Percentiles rank a stretch among this genome's conserved stretches.
These are phyloP conservation scores for Megalopta genalis DNA, from an alignment of 1,140 invertebrate genomes.

Conservation along the genomic window DNA sequence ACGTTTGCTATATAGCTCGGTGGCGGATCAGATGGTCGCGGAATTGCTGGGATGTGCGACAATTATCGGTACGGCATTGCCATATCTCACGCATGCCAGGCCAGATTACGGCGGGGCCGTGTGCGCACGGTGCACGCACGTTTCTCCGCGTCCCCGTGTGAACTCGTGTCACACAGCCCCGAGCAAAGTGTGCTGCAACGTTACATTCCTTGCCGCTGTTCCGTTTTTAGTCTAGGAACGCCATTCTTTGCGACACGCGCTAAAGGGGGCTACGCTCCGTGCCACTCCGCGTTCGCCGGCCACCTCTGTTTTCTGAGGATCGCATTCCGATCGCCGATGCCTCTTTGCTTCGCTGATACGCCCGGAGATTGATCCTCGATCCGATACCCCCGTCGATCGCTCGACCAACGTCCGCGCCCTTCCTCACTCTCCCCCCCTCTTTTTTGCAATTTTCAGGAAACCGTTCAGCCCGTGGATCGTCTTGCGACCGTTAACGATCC, in stretches of 20 bases:
- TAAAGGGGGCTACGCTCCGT: conserved; percentile 66
- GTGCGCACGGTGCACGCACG: conserved; percentile 13
- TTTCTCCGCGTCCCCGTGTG: conserved; percentile 27
- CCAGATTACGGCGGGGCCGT: conserved; percentile 42
- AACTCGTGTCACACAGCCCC: conserved; percentile 50
- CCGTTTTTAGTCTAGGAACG: conserved; percentile 78
- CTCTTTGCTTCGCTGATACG: neutral
- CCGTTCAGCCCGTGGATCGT: neutral
- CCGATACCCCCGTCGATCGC: conserved; percentile 21
- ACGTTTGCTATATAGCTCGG: conserved; percentile 29
- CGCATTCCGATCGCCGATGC: conserved; percentile 57
- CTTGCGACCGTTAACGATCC: neutral
- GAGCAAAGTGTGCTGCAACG: conserved; percentile 74
- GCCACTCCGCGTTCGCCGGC: conserved; percentile 47
- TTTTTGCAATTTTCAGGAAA: conserved; percentile 1
- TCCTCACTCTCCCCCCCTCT: neutral
- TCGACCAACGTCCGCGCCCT: neutral
- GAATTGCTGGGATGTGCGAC: conserved; percentile 75
- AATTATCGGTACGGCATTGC: conserved; percentile 74
- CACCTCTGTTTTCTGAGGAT: conserved; percentile 64
- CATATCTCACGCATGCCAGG: conserved; percentile 72
- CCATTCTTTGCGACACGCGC: conserved; percentile 78
- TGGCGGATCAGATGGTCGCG: conserved; percentile 64
- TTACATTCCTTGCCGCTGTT: conserved; percentile 77
- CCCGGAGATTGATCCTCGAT: conserved; percentile 15